Base-by-base conservation (phyloP, 1,140 invertebrate genomes). In the Mizuhopecten yessoensis region DNA sequence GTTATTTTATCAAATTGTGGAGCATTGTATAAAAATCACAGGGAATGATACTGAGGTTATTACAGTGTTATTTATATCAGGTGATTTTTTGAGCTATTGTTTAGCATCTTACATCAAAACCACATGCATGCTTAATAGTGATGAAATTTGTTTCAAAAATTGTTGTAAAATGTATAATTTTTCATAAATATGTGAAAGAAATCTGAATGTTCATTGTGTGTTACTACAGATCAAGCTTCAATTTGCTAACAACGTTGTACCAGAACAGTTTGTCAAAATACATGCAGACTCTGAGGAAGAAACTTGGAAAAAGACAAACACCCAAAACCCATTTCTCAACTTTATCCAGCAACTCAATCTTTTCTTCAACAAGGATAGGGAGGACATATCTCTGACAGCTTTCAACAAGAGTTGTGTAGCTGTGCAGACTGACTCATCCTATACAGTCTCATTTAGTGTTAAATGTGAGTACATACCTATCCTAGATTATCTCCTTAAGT, bases 401-500 rank as follows among this genome's bases (percentile, higher is more conserved):
- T 90, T 90, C 49, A 90, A 90, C 49, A 33, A 34, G 34, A 90
- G 90, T 33, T 90, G 90, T 90, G 87, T 90, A 34, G 90, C 87
- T 86, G 87, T 90, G 34, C 87, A 90, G 33, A 90, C 86, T 29
- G 87, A 90, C 29, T 34, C 86, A 33, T 29, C 86, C 10, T 90
- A 88, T 23, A 90, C 15, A 9, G 45, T 87, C 33, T 33, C 49
- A 20, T 88, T 90, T 23, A 88, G 17, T 23, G 29, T 49, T 36
- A 90, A 90, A 86, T 87, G 90, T 90, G 88, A 39, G 90, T 90
- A 34, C 33, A 89, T 13, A 75, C 1, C 1, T 42, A 20, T 17
- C 34, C 10, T 86, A 86, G 20, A 88, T 33, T 11, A 57, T 42
- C 33, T 33, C 49, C 33, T 86, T 90, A 23, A 86, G 17, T 23